Base-by-base conservation (phyloP, 2,113 vertebrate species). In the Aramus guarauna region DNA sequence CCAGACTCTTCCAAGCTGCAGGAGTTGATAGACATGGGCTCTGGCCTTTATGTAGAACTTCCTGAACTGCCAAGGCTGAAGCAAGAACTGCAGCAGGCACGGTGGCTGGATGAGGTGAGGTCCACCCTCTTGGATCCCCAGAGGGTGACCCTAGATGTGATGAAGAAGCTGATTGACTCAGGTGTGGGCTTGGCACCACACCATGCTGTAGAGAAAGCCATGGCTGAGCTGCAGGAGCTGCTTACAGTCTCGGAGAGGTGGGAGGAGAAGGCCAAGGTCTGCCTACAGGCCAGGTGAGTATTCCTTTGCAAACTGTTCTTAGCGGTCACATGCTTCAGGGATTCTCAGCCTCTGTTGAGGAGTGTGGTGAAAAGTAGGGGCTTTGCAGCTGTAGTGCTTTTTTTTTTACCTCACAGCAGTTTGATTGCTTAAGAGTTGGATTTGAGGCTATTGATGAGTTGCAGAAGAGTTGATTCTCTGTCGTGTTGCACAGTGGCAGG, bases 101-200 rank as follows among this genome's bases (percentile, higher is more conserved):
- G 99, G 76, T 99, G 99, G 99, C 98, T 99, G n/a, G 99, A 99
- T 80, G 99, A 99, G 98, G 99, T 99, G 83, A 99, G 99, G 26
- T 96, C 98, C 89, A 99, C 99, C 14, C 98, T 99, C n/a, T 97
- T 98, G 11, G 99, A 99, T 89, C 99, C 99, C 24, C 99, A 99
- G 36, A 98, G 99, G 18, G 98, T 99, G 97, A 99, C 99, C 43
- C 96, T 99, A 94, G 99, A 99, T 97, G 97, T 99, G 73, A 99
- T 99, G 99, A 99, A 99, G 98, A 98, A 99, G 85, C 97, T 99
- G 71, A 99, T 99, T 52, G 99, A 99, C 97, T 99, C 99, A 0
- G 99, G 99, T 9, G 99, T 99, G 79, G 99, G 99, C 20, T 98
- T 99, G 96, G 99, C 99, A 27, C 99, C 99, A 3, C 99, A 99